Evolutionary conservation across 2,113 vertebrate species (phyloP).

Genomic region (Megatriorchis doriae): DNA sequence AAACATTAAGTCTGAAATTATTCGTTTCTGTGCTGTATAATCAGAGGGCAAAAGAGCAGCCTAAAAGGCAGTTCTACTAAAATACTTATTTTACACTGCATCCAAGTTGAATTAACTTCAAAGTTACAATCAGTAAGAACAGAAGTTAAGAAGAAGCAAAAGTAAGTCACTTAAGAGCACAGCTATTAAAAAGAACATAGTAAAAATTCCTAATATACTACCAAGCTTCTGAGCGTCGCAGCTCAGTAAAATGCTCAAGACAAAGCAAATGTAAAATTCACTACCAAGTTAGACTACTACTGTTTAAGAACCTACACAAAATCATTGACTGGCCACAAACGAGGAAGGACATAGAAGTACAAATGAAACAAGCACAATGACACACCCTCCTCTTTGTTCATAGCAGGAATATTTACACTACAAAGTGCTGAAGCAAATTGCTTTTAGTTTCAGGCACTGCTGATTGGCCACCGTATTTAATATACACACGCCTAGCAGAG

Average conservation of each 20-base stretch:
- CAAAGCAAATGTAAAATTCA: not conserved
- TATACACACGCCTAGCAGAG: not conserved
- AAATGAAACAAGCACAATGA: not conserved
- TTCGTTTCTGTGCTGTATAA: not conserved
- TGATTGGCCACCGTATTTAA: not conserved
- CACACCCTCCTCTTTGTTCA: conserved; percentile 59
- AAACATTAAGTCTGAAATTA: not conserved
- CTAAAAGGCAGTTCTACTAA: not conserved
- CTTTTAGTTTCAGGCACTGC: conserved; percentile 25
- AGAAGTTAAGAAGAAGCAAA: not conserved
- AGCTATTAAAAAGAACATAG: not conserved
- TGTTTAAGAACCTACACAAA: not conserved
- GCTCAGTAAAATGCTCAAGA: not conserved
- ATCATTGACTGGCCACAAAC: not conserved
- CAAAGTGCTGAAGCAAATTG: conserved; percentile 14
- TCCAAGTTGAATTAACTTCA: not conserved
- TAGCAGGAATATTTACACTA: conserved; percentile 59
- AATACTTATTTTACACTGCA: not conserved
- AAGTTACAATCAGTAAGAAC: not conserved
- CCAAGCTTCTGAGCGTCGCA: not conserved
- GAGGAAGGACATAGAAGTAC: conserved; percentile 4
- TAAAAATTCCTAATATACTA: not conserved
- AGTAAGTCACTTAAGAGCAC: not conserved
- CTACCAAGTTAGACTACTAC: not conserved
- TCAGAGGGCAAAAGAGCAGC: not conserved